A percentile compares a stretch with the other conserved stretches of the same genome.
These are phyloP conservation scores for Centruroides sculpturatus DNA, from an alignment of 1,140 invertebrate species.

Conservation along the genomic window DNA sequence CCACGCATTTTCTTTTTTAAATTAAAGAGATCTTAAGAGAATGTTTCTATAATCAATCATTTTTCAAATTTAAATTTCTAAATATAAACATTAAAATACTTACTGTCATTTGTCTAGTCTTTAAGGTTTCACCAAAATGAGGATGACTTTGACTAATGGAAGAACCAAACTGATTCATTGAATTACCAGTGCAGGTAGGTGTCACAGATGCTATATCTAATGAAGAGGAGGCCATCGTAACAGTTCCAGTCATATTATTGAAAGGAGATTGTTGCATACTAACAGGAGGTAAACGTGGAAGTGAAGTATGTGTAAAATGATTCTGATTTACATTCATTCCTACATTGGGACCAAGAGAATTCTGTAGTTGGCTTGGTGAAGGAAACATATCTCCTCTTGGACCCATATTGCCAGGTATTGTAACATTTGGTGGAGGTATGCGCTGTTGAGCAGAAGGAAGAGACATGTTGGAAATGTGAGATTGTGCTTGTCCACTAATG, in stretches of 20 bases:
- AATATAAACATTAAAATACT: not conserved
- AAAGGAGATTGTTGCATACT: constrained; percentile 5
- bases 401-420: constrained; percentile 5
- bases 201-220: constrained; percentile 2
- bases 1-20: no score
- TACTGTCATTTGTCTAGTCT: constrained; percentile 10
- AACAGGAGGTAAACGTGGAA: constrained; percentile 3
- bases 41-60: no score
- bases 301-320: constrained; percentile 8
- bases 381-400: constrained; percentile 6
- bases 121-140: constrained; percentile 9
- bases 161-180: constrained; percentile 7
- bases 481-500: constrained; percentile 8
- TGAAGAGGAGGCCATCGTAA: constrained; percentile 6
- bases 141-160: constrained; percentile 5
- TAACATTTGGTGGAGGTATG: constrained; percentile 14
- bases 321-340: constrained; percentile 9
- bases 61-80: no score
- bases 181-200: constrained; percentile 1
- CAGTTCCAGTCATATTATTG: constrained; percentile 4
- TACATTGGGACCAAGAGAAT: constrained; percentile 2
- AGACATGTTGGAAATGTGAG: constrained; percentile 6
- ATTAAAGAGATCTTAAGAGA: no score
- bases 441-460: constrained; percentile 9
- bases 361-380: constrained; percentile 2